A percentile compares a stretch with the other conserved stretches of the same genome.
Conservation (phyloP, 1,140 invertebrate species). For the Stenopsyche tienmushanensis region DNA sequence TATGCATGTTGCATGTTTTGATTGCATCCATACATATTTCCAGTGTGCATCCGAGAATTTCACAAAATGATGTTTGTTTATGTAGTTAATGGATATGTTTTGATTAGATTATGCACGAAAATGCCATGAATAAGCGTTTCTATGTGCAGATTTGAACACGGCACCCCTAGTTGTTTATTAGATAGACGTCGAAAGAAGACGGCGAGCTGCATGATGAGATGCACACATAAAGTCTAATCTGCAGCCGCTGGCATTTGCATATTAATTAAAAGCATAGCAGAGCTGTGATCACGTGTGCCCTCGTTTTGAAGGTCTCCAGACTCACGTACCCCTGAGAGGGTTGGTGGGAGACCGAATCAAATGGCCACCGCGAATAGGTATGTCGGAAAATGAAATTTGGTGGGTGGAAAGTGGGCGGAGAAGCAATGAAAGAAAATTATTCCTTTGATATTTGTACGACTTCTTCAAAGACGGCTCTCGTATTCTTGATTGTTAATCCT, state of each 20-base stretch:
- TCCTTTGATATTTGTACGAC: slow-evolving; percentile 30
- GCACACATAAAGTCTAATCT: slow-evolving; percentile 20
- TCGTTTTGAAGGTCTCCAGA: background rate
- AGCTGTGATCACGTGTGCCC: slow-evolving; percentile 11
- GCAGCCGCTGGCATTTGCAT: slow-evolving; percentile 13
- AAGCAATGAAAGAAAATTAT: slow-evolving; percentile 14
- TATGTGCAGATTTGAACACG: too few species aligned
- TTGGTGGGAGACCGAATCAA: background rate
- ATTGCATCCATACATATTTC: too few species aligned
- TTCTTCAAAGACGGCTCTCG: slow-evolving; percentile 33
- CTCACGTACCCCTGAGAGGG: background rate
- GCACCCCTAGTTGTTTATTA: too few species aligned
- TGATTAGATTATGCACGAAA: too few species aligned
- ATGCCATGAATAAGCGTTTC: too few species aligned
- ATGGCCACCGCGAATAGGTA: background rate
- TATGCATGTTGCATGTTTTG: too few species aligned
- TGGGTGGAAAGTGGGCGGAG: background rate
- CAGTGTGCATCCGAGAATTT: too few species aligned
- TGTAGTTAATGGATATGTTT: too few species aligned
- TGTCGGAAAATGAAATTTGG: background rate
- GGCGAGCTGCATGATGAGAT: slow-evolving; percentile 4
- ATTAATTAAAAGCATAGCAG: slow-evolving; percentile 23
- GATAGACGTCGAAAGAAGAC: too few species aligned
- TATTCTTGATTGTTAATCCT: slow-evolving; percentile 39
- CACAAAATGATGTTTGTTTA: too few species aligned